A percentile compares a stretch with the other conserved stretches of the same genome.
phyloP scores from a whole-genome alignment of 2,888 invertebrate genomes.

The Zele albiditarsus region DNA sequence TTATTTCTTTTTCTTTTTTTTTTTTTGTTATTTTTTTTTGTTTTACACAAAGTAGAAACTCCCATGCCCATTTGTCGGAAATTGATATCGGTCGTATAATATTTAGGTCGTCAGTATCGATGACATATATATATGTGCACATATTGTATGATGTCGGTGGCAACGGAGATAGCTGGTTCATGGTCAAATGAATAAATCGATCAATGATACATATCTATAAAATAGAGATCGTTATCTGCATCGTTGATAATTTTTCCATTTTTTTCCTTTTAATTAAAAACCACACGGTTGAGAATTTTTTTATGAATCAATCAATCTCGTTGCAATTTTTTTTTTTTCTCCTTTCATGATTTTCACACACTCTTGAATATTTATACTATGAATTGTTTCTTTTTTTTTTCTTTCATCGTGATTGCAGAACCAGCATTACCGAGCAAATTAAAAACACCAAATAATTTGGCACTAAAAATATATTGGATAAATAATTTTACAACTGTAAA shows the following conservation, averaged over 20 bases:
- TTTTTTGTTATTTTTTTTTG: neutral
- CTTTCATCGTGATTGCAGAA: neutral
- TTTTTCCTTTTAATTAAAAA: neutral
- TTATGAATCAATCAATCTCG: neutral
- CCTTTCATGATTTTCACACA: neutral
- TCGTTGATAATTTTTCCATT: neutral
- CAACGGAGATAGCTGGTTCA: slow-evolving; percentile 6
- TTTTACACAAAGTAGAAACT: neutral
- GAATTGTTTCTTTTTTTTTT: neutral
- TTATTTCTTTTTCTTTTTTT: neutral
- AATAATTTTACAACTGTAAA: slow-evolving; percentile 5
- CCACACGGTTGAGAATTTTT: neutral
- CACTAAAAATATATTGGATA: slow-evolving; percentile 10
- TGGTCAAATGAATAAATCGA: slow-evolving; percentile 12
- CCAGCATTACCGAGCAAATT: neutral
- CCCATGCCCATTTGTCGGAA: neutral
- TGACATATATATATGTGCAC: neutral
- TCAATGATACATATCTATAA: slow-evolving; percentile 5
- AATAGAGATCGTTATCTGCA: slow-evolving; percentile 10
- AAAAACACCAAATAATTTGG: neutral
- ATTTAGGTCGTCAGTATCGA: slow-evolving; percentile 7
- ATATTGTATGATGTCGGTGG: neutral
- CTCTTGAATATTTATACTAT: neutral
- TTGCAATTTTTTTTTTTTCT: neutral
- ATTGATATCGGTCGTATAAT: slow-evolving; percentile 19